Conservation (phyloP, 2,888 invertebrate species). For the Ypsolopha scabrella region DNA sequence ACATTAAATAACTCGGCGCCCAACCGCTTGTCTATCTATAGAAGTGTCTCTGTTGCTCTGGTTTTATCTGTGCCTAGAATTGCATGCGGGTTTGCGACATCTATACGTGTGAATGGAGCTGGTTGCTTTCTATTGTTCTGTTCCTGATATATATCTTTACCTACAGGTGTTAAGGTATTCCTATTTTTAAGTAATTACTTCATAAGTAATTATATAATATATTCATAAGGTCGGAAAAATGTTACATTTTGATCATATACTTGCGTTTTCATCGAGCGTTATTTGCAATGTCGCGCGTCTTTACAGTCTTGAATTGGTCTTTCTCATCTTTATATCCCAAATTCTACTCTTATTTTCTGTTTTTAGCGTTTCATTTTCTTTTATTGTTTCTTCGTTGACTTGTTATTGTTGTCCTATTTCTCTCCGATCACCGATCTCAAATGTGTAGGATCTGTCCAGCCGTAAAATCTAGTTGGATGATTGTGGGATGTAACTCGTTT, state of each 20-base stretch:
- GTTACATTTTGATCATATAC: too few species aligned
- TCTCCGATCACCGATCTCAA: not conserved
- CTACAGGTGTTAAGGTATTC: too few species aligned
- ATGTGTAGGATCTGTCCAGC: not conserved
- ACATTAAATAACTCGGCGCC: slow-evolving; percentile 37
- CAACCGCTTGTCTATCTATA: slow-evolving; percentile 8
- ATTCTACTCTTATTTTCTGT: not conserved
- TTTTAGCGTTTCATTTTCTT: not conserved
- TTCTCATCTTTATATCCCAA: too few species aligned
- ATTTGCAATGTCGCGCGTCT: too few species aligned
- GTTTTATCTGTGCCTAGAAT: slow-evolving; percentile 2
- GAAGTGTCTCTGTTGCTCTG: slow-evolving; percentile 2
- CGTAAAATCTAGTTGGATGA: not conserved
- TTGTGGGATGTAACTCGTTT: not conserved
- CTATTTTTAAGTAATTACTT: too few species aligned
- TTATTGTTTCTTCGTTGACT: not conserved
- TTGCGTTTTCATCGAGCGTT: too few species aligned
- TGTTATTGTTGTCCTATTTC: not conserved
- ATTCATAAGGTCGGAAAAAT: too few species aligned
- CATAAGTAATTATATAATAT: too few species aligned
- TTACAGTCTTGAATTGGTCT: too few species aligned
- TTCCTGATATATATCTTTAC: too few species aligned
- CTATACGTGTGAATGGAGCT: not conserved
- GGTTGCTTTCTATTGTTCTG: not conserved
- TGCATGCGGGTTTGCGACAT: slow-evolving; percentile 3